Conservation (phyloP, 2,113 vertebrate genomes). For the Cacatua alba region DNA sequence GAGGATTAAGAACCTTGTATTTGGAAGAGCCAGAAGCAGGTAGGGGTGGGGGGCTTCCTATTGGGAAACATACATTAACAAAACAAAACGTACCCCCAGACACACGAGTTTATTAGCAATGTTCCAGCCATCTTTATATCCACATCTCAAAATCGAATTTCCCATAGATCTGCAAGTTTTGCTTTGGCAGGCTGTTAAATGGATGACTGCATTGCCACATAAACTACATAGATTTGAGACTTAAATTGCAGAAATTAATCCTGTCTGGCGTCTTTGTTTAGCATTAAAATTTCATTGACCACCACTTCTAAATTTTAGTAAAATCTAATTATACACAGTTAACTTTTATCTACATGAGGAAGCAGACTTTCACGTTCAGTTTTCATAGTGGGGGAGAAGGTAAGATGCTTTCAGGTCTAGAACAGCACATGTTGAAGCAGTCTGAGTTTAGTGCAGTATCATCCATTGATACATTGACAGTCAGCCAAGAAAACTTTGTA, state of each 20-base stretch:
- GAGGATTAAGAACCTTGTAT: background rate
- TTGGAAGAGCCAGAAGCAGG: background rate
- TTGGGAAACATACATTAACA: background rate
- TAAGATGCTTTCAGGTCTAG: background rate
- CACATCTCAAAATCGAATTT: background rate
- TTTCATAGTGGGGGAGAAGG: background rate
- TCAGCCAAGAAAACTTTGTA: background rate
- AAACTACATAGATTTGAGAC: background rate
- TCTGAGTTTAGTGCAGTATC: background rate
- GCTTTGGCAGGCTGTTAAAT: background rate
- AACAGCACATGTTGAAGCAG: background rate
- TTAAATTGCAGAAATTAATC: slow-evolving; percentile 46
- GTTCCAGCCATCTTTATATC: background rate
- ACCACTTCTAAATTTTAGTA: background rate
- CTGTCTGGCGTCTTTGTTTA: background rate
- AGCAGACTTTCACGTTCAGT: background rate
- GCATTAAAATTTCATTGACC: background rate
- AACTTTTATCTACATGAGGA: background rate
- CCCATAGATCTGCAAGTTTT: background rate
- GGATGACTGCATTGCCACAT: background rate
- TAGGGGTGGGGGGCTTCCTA: background rate
- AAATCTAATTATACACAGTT: background rate
- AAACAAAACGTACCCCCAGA: background rate
- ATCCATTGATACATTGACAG: background rate
- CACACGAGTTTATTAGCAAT: background rate